Base-by-base conservation (phyloP, 1,140 invertebrate species). In the Portunus trituberculatus region DNA sequence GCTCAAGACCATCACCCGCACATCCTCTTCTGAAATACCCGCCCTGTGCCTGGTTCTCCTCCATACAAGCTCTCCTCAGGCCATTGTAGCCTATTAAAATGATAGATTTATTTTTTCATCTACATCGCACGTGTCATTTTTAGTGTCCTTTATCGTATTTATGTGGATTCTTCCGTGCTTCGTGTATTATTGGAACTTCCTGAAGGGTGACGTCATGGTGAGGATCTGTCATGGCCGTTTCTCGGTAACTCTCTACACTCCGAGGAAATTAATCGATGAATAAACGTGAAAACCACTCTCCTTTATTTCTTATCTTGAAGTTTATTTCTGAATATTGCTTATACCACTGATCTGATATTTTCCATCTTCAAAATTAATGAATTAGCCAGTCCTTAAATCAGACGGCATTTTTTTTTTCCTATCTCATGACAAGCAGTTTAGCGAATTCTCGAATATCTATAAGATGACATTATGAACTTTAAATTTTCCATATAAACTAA, bases 231-330 rank as follows among this genome's bases (percentile, higher is more conserved):
- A 95, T 95, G 94, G 94, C 94, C 28, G 91, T 82, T 95, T 95
- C 94, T 95, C 91, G 48, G 91, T 59, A 93, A 90, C 67, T 48
- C 84, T 92, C 28, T 14, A 20, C 29, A 29, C 12, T 32, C 92
- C 94, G 29, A n/a, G 48, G 94, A 95, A 92, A 92, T 89, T 92
- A 95, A 95, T 92, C 94, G 84, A 95, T 95, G 94, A 93, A 76
- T 93, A 87, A 95, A 89, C 39, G 39, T 48, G 67, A 46, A 28
- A 90, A 46, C 28, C 6, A 59, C 10, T n/a, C 52, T n/a, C 10
- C 10, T 3, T 90, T n/a, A 46, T 52, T 48, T 52, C 2, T 7
- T 16, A 28, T 39, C 1, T 2, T 39, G 39, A 39, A 39, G 39
- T 39, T 39, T 39, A 2, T 39, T 39, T 39, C 39, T 39, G 39